Base-by-base conservation (phyloP, 2,888 invertebrate species). In the Stenchaetothrips biformis region DNA sequence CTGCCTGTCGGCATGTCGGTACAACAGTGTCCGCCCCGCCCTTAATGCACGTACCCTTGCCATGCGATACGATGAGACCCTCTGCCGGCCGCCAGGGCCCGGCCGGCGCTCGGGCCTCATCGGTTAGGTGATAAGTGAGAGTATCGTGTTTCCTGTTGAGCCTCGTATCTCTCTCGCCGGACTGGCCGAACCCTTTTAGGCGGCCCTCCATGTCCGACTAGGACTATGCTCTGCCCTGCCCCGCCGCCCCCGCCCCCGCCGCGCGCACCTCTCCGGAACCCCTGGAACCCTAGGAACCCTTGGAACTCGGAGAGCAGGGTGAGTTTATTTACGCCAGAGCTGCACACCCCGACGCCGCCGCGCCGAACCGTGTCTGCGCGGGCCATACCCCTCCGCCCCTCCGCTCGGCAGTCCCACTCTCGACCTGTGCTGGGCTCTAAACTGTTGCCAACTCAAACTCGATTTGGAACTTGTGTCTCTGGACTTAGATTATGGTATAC, bases 391-490 rank as follows among this genome's bases (percentile, higher is more conserved):
- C 59, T 18, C 59, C 18, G 13, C 16, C 59, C 18, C 6, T 16
- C 59, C 16, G 37, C 37, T 16, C 18, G 13, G 18, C 59, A 67
- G 67, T 21, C 67, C 21, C 21, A 18, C 21, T 67, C 67, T 21
- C 21, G 21, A 67, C 67, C 67, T 67, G 67, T n/a, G 67, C 59
- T 18, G 0, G 16, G 59, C 67, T 67, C 67, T 67, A 67, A 67
- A 67, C 67, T 67, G 67, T 67, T 67, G 21, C 67, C 67, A 67
- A 67, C 67, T 67, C 67, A 21, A 67, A 67, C 67, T 67, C 67
- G 67, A 67, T 67, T 67, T 67, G 21, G 67, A 67, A 67, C 67
- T 67, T 67, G 67, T 67, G 67, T 67, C 67, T 67, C 67, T 67
- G 67, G 67, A 67, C 67, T 67, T 67, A 67, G 67, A 67, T 67